Evolutionary conservation across 2,888 invertebrate species (phyloP), one percentile per base, ranked within the genome.

Genomic region (Troglohyphantes excavatus): DNA sequence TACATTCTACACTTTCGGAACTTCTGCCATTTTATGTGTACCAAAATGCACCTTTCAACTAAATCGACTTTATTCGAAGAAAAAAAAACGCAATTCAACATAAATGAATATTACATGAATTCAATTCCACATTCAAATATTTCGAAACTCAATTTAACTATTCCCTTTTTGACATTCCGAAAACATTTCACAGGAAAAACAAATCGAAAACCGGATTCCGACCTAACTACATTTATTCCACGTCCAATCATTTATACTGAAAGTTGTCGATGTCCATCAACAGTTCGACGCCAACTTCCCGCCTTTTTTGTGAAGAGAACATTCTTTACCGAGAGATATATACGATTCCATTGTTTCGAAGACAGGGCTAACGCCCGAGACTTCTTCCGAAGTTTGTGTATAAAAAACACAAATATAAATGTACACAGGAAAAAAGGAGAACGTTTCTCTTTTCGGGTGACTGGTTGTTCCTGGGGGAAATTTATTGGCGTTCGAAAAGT

Each of bases 391-490:
- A 53, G 53, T 53, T 53, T 53, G 13, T 17, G 53, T 5, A 3
- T 9, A 39, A 39, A 39, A 53, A 53, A 53, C 13, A n/a, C 17
- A 53, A 53, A 53, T 53, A 17, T n/a, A 53, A 6, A 53, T 13
- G 1, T 1, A 53, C 7, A 53, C 13, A 53, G 17, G 17, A 53
- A 53, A 13, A 46, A 72, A 63, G 21, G 21, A 63, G 17, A 72
- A 72, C 46, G 17, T 72, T 46, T 72, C 46, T 70, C 70, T 43
- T 39, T 11, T 46, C 46, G 72, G 72, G 46, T 72, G 72, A 72
- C 21, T 46, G 72, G 46, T 6, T 27, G 43, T 46, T 46, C 46
- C 46, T 43, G 1, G 19, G 43, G 72, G 72, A 46, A 72, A 72
- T 72, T 72, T 43, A 72, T 72, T 46, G 7, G 23, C 17, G 13